Conservation (phyloP, 2,113 vertebrate species). For the Poecile atricapillus region DNA sequence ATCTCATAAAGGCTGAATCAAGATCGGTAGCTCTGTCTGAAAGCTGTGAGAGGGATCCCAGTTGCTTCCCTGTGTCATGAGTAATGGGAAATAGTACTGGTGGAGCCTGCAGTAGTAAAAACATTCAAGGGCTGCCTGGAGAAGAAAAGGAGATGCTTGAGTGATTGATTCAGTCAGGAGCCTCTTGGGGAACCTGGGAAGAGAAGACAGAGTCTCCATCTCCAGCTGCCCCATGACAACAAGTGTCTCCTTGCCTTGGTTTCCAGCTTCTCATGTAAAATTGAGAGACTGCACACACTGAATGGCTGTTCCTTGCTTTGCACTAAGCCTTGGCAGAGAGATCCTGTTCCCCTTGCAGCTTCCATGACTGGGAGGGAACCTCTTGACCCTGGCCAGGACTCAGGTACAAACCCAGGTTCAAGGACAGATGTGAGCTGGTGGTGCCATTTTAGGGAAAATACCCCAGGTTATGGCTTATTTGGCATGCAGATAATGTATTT, state of each 20-base stretch:
- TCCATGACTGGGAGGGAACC: neutral
- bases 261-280: neutral
- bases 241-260: neutral
- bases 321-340: neutral
- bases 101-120: neutral
- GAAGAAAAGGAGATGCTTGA: neutral
- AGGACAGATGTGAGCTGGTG: neutral
- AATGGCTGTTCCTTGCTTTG: neutral
- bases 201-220: neutral
- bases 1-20: neutral
- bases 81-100: neutral
- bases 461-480: rapidly evolving
- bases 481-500: neutral
- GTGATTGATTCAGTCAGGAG: neutral
- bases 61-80: neutral
- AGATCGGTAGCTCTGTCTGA: neutral
- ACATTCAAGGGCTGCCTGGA: neutral
- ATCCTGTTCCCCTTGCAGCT: neutral
- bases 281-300: neutral
- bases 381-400: neutral
- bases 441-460: neutral
- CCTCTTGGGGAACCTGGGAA: too few relatives aligned
- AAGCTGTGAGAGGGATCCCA: neutral
- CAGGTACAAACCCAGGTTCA: neutral
- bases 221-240: neutral